Conservation (phyloP, 2,888 invertebrate genomes). For the Helleia helle region DNA sequence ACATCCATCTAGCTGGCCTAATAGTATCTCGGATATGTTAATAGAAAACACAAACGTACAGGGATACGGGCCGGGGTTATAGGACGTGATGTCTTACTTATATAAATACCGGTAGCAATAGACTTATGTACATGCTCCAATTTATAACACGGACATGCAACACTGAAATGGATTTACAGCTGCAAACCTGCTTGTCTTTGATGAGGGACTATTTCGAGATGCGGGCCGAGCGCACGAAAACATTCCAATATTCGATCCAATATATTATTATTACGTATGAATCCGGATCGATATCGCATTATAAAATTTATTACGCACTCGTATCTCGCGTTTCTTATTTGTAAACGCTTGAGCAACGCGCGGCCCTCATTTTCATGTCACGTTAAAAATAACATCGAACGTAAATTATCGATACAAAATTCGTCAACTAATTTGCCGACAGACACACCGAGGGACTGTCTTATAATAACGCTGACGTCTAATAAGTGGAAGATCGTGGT, state of each 20-base stretch:
- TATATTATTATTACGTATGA: conserved; percentile 72
- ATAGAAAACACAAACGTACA: conserved; percentile 62
- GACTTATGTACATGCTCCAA: conserved; percentile 39
- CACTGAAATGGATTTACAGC: conserved; percentile 74
- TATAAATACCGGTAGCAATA: background rate
- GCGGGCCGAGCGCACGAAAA: conserved; percentile 64
- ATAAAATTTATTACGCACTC: conserved; percentile 72
- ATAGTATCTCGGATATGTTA: conserved; percentile 56
- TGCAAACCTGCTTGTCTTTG: conserved; percentile 73
- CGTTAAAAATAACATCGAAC: conserved; percentile 67
- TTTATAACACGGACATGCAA: conserved; percentile 71
- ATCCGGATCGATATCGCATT: conserved; percentile 65
- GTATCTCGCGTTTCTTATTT: conserved; percentile 65
- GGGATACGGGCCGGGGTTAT: conserved; percentile 24
- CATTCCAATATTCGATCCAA: conserved; percentile 68
- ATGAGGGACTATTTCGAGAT: conserved; percentile 72
- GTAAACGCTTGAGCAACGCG: conserved; percentile 64
- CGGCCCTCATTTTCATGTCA: conserved; percentile 66
- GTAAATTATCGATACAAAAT: conserved; percentile 64
- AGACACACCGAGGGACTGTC: conserved; percentile 49
- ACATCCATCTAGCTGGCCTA: conserved; percentile 51
- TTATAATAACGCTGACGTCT: conserved; percentile 50
- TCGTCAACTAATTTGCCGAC: conserved; percentile 65
- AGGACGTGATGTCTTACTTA: conserved; percentile 30
- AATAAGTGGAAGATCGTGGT: conserved; percentile 39